Evolutionary conservation across 2,888 invertebrate species (phyloP), one percentile per base, ranked within the genome.

Genomic region (Netelia inedita): DNA sequence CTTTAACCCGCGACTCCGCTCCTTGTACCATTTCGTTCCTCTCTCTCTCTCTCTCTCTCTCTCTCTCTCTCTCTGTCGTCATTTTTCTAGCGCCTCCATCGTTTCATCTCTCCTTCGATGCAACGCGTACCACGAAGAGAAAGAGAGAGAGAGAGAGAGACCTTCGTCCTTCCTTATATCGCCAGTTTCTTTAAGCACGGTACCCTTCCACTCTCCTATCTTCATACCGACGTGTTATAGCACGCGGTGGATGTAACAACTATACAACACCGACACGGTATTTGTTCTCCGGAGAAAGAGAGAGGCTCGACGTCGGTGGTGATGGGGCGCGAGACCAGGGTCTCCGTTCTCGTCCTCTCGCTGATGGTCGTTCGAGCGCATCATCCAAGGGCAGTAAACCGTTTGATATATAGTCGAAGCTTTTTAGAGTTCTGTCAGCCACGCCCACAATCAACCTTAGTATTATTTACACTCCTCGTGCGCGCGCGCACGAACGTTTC

Each of bases 391-490:
- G 93, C 93, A 93, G 93, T 93, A 93, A 93, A 93, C 93, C 92
- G 90, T 93, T 93, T 93, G 93, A 93, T 93, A 93, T 93, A 93
- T 93, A 93, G 93, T 92, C 92, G 92, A 93, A 92, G 92, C 92
- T 93, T 93, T 93, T 93, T 93, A 93, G 93, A 93, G 93, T 93
- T 93, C 93, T 93, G 93, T 93, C 93, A 93, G 93, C 91, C 93
- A 93, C 93, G 93, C 93, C 93, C 92, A 94, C 93, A 93, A 94
- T 94, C 93, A 93, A 91, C 93, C 93, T 92, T 90, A 92, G 93
- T 91, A 93, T 93, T 93, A 94, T 94, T 94, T 94, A 94, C 93
- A 93, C 93, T 93, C 91, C 88, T 88, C 86, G 88, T 89, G 90
- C 82, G 79, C 79, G 71, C 85, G 79, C 65, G 66, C 61, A 23